A percentile compares a stretch with the other conserved stretches of the same genome.
These are phyloP conservation scores for Plecotus auritus DNA, from an alignment of 2,113 vertebrate genomes.

Conservation along the genomic window DNA sequence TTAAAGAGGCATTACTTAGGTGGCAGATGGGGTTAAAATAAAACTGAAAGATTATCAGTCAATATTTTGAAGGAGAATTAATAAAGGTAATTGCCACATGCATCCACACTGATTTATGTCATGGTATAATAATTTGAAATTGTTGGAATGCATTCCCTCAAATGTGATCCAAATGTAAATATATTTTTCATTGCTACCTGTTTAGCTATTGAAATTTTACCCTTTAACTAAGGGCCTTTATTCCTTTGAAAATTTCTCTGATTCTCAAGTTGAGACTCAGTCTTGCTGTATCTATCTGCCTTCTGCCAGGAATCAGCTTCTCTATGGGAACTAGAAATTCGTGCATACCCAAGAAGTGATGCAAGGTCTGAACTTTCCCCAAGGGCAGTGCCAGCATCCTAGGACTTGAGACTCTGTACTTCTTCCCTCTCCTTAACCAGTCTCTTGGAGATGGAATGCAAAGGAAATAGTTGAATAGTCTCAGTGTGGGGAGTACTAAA, in stretches of 20 bases:
- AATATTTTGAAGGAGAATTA: constrained; percentile 58
- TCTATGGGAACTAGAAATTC: constrained; percentile 73
- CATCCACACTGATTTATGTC: constrained; percentile 48
- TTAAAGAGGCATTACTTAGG: not conserved
- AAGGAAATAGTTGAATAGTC: constrained; percentile 54
- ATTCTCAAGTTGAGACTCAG: constrained; percentile 73
- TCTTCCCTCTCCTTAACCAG: not conserved
- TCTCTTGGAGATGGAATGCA: not conserved
- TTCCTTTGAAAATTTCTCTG: constrained; percentile 43
- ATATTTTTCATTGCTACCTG: constrained; percentile 43
- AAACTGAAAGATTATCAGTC: not conserved
- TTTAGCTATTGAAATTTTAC: constrained; percentile 58
- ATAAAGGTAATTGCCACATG: constrained; percentile 57
- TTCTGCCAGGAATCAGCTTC: constrained; percentile 74
- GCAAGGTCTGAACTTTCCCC: constrained; percentile 75
- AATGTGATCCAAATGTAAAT: constrained; percentile 59
- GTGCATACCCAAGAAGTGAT: constrained; percentile 77
- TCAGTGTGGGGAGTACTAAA: constrained; percentile 43
- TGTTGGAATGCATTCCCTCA: constrained; percentile 41
- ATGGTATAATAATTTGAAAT: constrained; percentile 45
- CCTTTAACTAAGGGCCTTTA: constrained; percentile 28
- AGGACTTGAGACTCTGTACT: constrained; percentile 15
- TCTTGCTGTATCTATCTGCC: constrained; percentile 54
- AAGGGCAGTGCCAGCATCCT: constrained; percentile 57
- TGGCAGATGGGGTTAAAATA: constrained; percentile 57